A percentile compares a stretch with the other conserved stretches of the same genome.
phyloP scores from a whole-genome alignment of 2,113 vertebrate genomes.

The Ailurus styani region DNA sequence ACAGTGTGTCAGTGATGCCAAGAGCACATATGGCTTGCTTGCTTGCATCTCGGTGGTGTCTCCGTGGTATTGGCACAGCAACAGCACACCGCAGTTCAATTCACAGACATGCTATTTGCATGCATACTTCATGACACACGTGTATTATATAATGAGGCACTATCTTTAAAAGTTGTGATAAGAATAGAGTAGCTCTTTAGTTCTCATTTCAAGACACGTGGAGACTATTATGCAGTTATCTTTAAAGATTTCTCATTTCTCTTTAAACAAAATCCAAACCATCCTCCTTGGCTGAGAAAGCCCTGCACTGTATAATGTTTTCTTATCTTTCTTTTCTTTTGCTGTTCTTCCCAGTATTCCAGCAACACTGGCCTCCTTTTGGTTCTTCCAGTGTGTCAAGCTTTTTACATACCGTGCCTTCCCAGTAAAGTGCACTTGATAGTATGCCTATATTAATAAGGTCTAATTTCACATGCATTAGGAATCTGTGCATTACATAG shows the following conservation, averaged over 20 bases:
- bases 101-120: background rate
- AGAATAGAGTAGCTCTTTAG: background rate
- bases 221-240: background rate
- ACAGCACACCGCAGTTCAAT: background rate
- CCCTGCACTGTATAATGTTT: background rate
- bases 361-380: background rate
- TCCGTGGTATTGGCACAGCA: background rate
- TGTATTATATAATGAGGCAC: background rate
- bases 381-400: background rate
- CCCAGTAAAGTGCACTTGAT: background rate
- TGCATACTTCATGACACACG: background rate
- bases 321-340: background rate
- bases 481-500: background rate
- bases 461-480: background rate
- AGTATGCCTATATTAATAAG: background rate
- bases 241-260: background rate
- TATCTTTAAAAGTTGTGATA: background rate
- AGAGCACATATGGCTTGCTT: background rate
- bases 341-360: background rate
- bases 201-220: background rate
- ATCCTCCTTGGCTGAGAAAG: background rate
- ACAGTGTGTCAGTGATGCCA: background rate
- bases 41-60: constrained; percentile 1
- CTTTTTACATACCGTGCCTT: background rate
- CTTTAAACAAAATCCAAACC: background rate